phyloP scores from a whole-genome alignment of 1,140 invertebrate species.

The Calliphora vicina region DNA sequence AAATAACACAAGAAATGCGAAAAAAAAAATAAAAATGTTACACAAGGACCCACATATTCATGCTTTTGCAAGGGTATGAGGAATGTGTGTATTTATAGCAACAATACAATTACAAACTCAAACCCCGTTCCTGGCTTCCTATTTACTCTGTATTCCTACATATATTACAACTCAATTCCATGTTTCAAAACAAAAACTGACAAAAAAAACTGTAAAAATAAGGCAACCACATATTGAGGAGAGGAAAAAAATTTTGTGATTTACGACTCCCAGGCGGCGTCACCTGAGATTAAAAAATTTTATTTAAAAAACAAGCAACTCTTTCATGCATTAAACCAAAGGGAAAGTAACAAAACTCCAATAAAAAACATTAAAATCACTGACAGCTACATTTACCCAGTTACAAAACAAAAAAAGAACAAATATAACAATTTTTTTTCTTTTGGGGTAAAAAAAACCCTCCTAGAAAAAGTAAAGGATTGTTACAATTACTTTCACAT shows the following conservation, averaged over 20 bases:
- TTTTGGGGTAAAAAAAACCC: neutral
- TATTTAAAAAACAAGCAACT: slow-evolving; percentile 15
- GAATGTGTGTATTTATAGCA: too few relatives aligned
- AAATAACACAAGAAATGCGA: neutral
- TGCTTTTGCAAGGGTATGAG: too few relatives aligned
- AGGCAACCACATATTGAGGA: neutral
- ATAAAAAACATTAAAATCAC: slow-evolving; percentile 35
- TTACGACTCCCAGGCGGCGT: slow-evolving; percentile 37
- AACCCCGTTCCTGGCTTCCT: neutral
- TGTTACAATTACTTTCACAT: slow-evolving; percentile 30
- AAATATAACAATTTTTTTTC: neutral
- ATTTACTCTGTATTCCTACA: too few relatives aligned
- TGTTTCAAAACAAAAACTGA: neutral
- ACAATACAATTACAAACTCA: slow-evolving; percentile 3
- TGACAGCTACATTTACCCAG: slow-evolving; percentile 18
- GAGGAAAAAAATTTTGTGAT: slow-evolving; percentile 22
- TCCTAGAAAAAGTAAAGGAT: slow-evolving; percentile 5
- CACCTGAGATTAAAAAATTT: slow-evolving; percentile 36
- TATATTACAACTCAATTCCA: slow-evolving; percentile 27
- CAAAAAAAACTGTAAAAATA: neutral
- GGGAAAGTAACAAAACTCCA: slow-evolving; percentile 34
- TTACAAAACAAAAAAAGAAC: too few relatives aligned
- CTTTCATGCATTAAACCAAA: slow-evolving; percentile 31
- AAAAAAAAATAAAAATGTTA: neutral
- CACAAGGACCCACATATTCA: too few relatives aligned